Conservation (phyloP, 2,888 invertebrate species). For the Synanthedon andrenaeformis region DNA sequence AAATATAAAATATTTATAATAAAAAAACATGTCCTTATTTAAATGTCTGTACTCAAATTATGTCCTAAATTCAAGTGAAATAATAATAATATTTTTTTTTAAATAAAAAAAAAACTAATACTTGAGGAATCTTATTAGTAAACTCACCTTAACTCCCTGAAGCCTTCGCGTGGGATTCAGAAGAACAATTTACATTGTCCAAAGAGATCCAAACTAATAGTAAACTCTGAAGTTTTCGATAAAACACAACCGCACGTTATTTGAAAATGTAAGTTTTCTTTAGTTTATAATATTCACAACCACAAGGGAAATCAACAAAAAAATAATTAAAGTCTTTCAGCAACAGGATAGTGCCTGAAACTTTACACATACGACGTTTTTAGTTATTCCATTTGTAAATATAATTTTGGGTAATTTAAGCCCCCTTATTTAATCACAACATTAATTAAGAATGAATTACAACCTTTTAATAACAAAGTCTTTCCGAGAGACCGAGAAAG, state of each 20-base stretch:
- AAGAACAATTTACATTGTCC: background rate
- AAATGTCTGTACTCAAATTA: too few relatives aligned
- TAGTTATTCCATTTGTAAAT: conserved; percentile 43
- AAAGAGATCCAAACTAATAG: background rate
- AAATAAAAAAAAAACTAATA: too few relatives aligned
- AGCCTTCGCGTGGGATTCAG: background rate
- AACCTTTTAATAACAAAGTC: conserved; percentile 45
- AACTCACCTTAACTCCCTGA: background rate
- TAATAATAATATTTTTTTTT: too few relatives aligned
- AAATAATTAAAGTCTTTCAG: too few relatives aligned
- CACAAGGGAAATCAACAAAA: conserved; percentile 48
- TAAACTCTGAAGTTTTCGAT: background rate
- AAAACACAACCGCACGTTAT: conserved; percentile 34
- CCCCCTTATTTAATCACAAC: conserved; percentile 54
- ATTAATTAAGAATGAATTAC: conserved; percentile 36
- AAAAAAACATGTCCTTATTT: too few relatives aligned
- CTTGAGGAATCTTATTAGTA: background rate
- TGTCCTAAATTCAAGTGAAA: too few relatives aligned
- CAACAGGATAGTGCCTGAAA: too few relatives aligned
- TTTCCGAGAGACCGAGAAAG: conserved; percentile 19
- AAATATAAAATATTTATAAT: too few relatives aligned
- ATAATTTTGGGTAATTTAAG: conserved; percentile 21
- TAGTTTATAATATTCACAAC: conserved; percentile 57
- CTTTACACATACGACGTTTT: conserved; percentile 22
- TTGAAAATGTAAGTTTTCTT: conserved; percentile 40